Percentiles rank a stretch among this genome's conserved stretches.
Conservation (phyloP, 35 echinoderm and acorn worm genomes). For the Diadema setosum region DNA sequence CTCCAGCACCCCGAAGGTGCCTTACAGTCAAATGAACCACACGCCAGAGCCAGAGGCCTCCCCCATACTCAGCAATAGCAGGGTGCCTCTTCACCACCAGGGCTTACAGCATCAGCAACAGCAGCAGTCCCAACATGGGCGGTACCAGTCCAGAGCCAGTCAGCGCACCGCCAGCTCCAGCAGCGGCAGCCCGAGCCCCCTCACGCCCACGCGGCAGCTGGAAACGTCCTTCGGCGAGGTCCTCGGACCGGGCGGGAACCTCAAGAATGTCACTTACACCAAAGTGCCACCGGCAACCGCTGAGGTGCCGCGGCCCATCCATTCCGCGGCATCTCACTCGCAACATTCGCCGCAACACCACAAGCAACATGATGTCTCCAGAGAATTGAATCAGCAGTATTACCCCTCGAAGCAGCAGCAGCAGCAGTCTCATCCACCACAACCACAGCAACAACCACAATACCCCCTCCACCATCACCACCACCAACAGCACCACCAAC, state of each 20-base stretch:
- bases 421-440: no score
- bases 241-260: constrained; percentile 9
- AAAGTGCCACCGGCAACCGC: not conserved
- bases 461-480: not conserved
- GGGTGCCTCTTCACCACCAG: not conserved
- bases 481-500: not conserved
- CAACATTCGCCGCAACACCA: not conserved
- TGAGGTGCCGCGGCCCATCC: not conserved
- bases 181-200: not conserved
- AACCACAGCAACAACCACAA: not conserved
- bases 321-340: not conserved
- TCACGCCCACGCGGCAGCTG: constrained; percentile 16
- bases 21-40: constrained; percentile 12
- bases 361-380: not conserved
- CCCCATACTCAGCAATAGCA: constrained; percentile 35
- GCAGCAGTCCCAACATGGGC: not conserved
- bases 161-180: not conserved
- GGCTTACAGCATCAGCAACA: not conserved
- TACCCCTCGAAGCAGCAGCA: not conserved
- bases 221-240: constrained; percentile 42
- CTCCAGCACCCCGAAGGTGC: constrained; percentile 83
- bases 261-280: constrained; percentile 37
- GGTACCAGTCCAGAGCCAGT: not conserved
- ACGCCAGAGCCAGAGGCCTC: constrained; percentile 77
- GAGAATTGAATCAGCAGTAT: not conserved